Evolutionary conservation across 2,888 invertebrate genomes (phyloP), one percentile per base, ranked within the genome.

Genomic region (Nephrocerus scutellatus): DNA sequence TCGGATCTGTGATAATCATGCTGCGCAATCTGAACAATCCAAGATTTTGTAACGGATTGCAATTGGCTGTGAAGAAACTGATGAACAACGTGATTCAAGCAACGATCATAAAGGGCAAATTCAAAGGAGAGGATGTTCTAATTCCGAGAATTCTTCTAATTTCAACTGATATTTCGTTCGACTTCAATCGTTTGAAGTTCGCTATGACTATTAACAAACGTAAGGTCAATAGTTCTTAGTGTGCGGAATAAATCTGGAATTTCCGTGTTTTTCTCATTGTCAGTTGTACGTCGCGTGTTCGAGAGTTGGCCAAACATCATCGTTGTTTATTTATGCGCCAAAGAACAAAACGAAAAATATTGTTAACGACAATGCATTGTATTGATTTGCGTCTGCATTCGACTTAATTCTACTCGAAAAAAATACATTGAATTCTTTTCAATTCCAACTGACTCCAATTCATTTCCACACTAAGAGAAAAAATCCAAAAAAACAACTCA

Each of bases 1-100:
- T 55, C 22, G 55, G 54, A 30, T 44, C 44, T 6, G 39, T 42
- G 20, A 30, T 51, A n/a, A 54, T 50, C 18, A 32, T 53, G 44
- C 30, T 50, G 21, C 37, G 49, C 15, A 53, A 52, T 36, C 34
- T 54, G 3, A 50, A 55, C 30, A 47, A 35, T 34, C 55, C 49
- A 20, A 38, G 35, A 25, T 36, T 57, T 6, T 54, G 52, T 31
- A 58, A 56, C 40, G 54, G 55, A 1, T 56, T 52, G 9, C 9
- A 13, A 28, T 13, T 28, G 7, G 28, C 28, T 9, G 28, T 28
- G 28, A 3, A 51, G 44, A 53, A 51, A 30, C 38, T 60, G 15
- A 50, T 47, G 44, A 39, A 32, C 29, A 55, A 59, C 36, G 30
- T 56, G 18, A 48, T 59, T 21, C 46, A 50, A 43, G 53, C 51